These are phyloP conservation scores for Garrulus glandarius DNA, from an alignment of 2,797 vertebrate genomes.

Conservation along the genomic window DNA sequence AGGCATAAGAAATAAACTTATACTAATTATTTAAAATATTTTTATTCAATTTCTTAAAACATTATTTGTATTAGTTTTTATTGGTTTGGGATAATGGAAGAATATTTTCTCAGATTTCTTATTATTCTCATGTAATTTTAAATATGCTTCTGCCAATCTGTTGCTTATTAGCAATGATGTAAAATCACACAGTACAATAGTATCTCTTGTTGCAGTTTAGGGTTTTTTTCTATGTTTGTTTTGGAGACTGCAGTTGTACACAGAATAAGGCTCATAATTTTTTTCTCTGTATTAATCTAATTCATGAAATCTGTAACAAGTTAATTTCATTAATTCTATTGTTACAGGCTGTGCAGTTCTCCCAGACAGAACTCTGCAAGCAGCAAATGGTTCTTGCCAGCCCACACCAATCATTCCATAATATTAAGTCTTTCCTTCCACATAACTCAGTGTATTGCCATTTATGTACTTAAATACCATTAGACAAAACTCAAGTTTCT, in stretches of 20 bases:
- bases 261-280: not conserved
- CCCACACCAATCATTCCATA: not conserved
- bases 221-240: not conserved
- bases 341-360: not conserved
- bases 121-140: not conserved
- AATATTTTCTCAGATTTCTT: not conserved
- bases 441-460: not conserved
- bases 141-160: not conserved
- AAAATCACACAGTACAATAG: not conserved
- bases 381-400: not conserved
- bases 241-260: slow-evolving; percentile 5
- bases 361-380: not conserved
- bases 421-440: not conserved
- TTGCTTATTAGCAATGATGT: not conserved
- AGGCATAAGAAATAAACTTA: not conserved
- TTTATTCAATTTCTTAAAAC: not conserved
- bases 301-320: not conserved
- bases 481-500: not conserved
- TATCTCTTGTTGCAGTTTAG: not conserved
- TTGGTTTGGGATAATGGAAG: not conserved
- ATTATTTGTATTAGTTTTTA: not conserved
- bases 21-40: not conserved
- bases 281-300: not conserved
- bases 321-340: slow-evolving; percentile 14
- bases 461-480: slow-evolving; percentile 17